A percentile compares a stretch with the other conserved stretches of the same genome.
Conservation (phyloP, 2,888 invertebrate genomes). For the Lymantria dispar region DNA sequence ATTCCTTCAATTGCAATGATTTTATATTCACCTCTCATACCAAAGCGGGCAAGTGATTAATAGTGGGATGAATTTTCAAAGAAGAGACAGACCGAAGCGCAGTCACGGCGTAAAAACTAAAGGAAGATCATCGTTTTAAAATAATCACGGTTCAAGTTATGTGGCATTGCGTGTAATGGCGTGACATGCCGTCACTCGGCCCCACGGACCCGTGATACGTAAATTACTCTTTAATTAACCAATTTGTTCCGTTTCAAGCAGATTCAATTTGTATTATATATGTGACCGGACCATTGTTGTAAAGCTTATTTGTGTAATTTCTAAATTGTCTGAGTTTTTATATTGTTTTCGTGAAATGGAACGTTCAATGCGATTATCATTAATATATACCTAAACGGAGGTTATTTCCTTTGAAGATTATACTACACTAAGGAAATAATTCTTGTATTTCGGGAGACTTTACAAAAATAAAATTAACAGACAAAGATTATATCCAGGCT, state of each 20-base stretch:
- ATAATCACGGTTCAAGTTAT: constrained; percentile 7
- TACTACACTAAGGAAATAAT: too few species aligned
- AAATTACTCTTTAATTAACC: constrained; percentile 66
- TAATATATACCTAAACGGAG: not conserved
- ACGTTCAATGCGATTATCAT: constrained; percentile 11
- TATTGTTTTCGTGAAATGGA: constrained; percentile 24
- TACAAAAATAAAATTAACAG: too few species aligned
- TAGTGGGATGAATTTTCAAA: too few species aligned
- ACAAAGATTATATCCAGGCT: too few species aligned
- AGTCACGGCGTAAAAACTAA: not conserved
- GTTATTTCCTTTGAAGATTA: too few species aligned
- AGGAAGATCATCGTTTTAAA: constrained; percentile 4
- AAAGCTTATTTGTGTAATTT: constrained; percentile 41
- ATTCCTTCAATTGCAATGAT: too few species aligned
- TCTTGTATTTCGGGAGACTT: too few species aligned
- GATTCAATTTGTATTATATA: constrained; percentile 46
- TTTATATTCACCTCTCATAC: too few species aligned
- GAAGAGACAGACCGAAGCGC: not conserved
- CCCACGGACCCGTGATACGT: constrained; percentile 53
- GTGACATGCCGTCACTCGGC: constrained; percentile 42
- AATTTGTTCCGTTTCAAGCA: constrained; percentile 67
- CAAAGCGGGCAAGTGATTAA: too few species aligned
- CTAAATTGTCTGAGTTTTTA: constrained; percentile 33
- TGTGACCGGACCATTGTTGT: constrained; percentile 39
- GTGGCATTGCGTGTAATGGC: constrained; percentile 8